A percentile compares a stretch with the other conserved stretches of the same genome.
Evolutionary conservation across 2,888 invertebrate species (phyloP).

Genomic region (Drosophila phalerata): DNA sequence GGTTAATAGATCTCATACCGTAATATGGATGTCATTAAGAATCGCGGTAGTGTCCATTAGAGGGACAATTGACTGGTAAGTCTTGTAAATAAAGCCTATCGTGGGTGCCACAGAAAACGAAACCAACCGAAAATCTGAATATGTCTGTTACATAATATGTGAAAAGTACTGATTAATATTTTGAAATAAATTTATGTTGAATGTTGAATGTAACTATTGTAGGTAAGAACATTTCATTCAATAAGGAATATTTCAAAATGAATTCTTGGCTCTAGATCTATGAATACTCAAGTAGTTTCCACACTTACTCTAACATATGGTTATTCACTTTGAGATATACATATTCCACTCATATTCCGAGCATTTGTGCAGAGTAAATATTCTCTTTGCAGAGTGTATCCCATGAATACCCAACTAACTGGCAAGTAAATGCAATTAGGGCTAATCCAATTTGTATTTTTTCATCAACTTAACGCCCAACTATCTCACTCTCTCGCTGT

Average conservation of each 20-base stretch:
- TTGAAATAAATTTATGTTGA: too few relatives aligned
- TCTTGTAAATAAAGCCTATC: background rate
- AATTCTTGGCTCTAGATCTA: background rate
- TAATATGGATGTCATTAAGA: too few relatives aligned
- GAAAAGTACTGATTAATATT: too few relatives aligned
- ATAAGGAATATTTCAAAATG: too few relatives aligned
- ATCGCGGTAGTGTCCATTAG: too few relatives aligned
- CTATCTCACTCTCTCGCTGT: constrained; percentile 14
- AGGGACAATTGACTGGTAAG: background rate
- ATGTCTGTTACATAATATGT: too few relatives aligned
- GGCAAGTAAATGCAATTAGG: constrained; percentile 63
- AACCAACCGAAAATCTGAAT: too few relatives aligned
- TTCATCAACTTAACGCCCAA: constrained; percentile 49
- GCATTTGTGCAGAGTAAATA: constrained; percentile 26
- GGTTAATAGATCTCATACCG: background rate
- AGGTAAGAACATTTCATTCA: too few relatives aligned
- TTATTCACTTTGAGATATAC: constrained; percentile 1
- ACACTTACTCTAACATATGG: constrained; percentile 3
- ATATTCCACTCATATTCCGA: constrained; percentile 23
- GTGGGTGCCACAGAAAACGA: too few relatives aligned
- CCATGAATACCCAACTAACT: constrained; percentile 48
- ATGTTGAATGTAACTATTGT: too few relatives aligned
- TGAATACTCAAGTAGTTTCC: background rate
- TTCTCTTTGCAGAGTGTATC: constrained; percentile 26
- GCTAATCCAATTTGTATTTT: constrained; percentile 68